Conservation (phyloP, 2,797 vertebrate genomes). For the Rhinatrema bivittatum region DNA sequence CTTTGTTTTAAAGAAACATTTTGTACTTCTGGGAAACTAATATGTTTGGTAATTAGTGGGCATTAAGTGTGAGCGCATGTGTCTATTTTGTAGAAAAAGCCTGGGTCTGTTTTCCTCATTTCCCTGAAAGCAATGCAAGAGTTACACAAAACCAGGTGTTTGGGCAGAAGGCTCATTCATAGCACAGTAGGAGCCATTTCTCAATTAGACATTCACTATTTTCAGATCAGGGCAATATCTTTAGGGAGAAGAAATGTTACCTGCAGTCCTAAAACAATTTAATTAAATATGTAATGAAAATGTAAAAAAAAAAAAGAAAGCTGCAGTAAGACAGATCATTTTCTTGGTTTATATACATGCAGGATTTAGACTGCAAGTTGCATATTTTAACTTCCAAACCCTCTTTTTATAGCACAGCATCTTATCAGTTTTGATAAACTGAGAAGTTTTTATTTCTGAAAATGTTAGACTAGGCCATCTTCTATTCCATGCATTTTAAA, state of each 20-base stretch:
- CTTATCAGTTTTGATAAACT: no score
- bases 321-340: no score
- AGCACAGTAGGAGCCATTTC: constrained; percentile 8
- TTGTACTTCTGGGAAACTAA: not conserved
- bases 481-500: no score
- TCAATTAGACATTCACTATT: not conserved
- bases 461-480: no score
- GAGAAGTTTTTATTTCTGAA: no score
- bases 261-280: constrained; percentile 1
- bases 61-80: not conserved
- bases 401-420: no score
- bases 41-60: not conserved
- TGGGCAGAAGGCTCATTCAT: constrained; percentile 12
- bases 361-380: no score
- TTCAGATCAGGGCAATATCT: not conserved
- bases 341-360: no score
- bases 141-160: constrained; percentile 13
- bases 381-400: no score
- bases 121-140: not conserved
- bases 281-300: constrained; percentile 4
- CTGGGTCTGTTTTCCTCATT: constrained; percentile 1
- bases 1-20: not conserved
- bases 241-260: not conserved
- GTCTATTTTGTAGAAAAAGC: not conserved
- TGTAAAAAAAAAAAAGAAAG: not conserved